A percentile compares a stretch with the other conserved stretches of the same genome.
phyloP scores from a whole-genome alignment of 2,797 vertebrate species.

The Capromys pilorides region DNA sequence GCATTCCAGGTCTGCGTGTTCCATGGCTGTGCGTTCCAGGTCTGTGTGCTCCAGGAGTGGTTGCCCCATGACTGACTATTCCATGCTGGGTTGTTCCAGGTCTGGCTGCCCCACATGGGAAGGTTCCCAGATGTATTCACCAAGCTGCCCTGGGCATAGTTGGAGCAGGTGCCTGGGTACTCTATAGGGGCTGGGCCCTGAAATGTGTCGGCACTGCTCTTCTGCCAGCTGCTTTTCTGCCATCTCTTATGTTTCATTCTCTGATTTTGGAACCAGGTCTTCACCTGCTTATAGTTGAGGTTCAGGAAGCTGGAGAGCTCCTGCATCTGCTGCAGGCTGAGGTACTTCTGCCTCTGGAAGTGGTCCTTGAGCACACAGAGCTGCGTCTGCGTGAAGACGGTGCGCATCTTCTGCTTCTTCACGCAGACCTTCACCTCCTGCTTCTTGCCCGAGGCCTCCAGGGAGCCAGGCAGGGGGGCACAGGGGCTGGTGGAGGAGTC shows the following conservation, averaged over 20 bases:
- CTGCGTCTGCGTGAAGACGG: constrained; percentile 90
- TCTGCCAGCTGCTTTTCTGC: no score
- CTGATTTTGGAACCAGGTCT: no score
- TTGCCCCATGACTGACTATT: not conserved
- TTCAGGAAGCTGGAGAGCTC: constrained; percentile 88
- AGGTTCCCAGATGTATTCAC: not conserved
- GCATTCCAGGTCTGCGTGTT: not conserved
- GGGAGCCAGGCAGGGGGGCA: accelerated
- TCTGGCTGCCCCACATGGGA: not conserved
- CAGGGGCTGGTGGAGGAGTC: constrained; percentile 85
- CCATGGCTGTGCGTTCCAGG: constrained; percentile 57
- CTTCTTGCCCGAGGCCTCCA: not conserved
- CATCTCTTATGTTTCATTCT: no score
- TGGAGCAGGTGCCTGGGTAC: constrained; percentile 54
- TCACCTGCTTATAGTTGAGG: constrained; percentile 94
- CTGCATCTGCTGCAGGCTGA: constrained; percentile 93
- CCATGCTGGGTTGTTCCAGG: not conserved
- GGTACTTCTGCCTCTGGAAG: constrained; percentile 91
- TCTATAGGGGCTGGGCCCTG: constrained; percentile 61
- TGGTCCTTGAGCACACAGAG: constrained; percentile 88
- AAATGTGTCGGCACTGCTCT: no score
- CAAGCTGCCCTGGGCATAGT: not conserved
- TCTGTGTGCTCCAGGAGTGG: constrained; percentile 48
- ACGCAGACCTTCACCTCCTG: constrained; percentile 32
- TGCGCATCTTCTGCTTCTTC: constrained; percentile 87